Base-by-base conservation (phyloP, 2,888 invertebrate genomes). In the Drosophila mulleri region DNA sequence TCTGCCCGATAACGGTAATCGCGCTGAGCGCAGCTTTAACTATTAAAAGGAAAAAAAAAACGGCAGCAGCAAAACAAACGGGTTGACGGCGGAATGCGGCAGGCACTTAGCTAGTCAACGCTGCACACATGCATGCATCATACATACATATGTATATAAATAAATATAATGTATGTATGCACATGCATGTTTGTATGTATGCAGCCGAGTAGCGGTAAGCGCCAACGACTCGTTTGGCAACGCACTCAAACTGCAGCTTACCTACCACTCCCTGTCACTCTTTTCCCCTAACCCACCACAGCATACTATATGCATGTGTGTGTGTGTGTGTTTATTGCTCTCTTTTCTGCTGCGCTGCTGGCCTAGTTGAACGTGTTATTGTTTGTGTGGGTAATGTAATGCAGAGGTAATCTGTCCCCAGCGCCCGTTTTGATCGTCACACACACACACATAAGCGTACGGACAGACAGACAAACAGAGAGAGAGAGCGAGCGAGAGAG, bases 201-300 rank as follows among this genome's bases (percentile, higher is more conserved):
- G 53, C 58, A 67, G 65, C 42, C 62, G 81, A 72, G 66, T 80
- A 83, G 89, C 89, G 89, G 89, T 88, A 88, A 83, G 82, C 84
- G 60, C 80, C 82, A 78, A 78, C 78, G 87, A 83, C 83, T 88
- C 82, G 83, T 88, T 86, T 83, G 83, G 79, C 78, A 78, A 84
- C 82, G 79, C 82, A 83, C 67, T 73, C 66, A 66, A 37, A 68
- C 58, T 65, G 64, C 69, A 77, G 69, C 67, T 68, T 60, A 60
- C 35, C 58, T 8, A 12, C 12, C 44, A n/a, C 35, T 18, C 35
- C 8, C 35, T 47, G 7, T 11, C 39, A 7, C 42, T 32, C n/a
- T 48, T 1, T 60, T 35, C 23, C 39, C 16, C 14, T 37, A 39
- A 41, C 37, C 45, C 47, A 56, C 41, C 39, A 57, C 52, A 20